Evolutionary conservation across 2,113 vertebrate genomes (phyloP).

Genomic region (Chloebia gouldiae): DNA sequence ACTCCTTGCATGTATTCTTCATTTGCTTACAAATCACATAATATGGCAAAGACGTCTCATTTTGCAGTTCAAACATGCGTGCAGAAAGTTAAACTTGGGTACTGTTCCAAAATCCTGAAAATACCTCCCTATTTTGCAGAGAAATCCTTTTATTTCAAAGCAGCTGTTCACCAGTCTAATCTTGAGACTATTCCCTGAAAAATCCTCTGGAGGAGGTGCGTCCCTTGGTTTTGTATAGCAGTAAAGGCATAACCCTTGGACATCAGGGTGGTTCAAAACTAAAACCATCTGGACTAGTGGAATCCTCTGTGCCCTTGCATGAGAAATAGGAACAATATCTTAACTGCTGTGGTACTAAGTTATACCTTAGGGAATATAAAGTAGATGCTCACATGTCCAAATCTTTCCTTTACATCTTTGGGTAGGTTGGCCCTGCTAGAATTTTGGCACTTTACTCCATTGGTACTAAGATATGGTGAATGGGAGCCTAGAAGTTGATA

Average conservation of each 20-base stretch:
- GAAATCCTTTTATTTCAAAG: not conserved
- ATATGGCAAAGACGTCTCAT: not conserved
- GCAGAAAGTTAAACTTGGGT: not conserved
- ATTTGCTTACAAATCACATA: not conserved
- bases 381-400: rapidly evolving
- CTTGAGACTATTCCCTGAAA: not conserved
- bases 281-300: not conserved
- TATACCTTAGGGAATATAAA: not conserved
- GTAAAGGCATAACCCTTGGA: not conserved
- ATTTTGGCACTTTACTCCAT: not conserved
- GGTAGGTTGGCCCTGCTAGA: not conserved
- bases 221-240: not conserved
- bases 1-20: not conserved
- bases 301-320: not conserved
- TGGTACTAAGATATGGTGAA: not conserved
- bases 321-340: not conserved
- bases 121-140: not conserved
- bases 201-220: not conserved
- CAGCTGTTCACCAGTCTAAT: not conserved
- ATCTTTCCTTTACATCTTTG: not conserved
- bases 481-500: not conserved
- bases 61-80: not conserved
- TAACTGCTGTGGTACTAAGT: not conserved
- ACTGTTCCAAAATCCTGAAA: not conserved
- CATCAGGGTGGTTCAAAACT: not conserved